These are phyloP conservation scores for Hylaea fasciaria DNA, from an alignment of 2,888 invertebrate species.

Conservation along the genomic window DNA sequence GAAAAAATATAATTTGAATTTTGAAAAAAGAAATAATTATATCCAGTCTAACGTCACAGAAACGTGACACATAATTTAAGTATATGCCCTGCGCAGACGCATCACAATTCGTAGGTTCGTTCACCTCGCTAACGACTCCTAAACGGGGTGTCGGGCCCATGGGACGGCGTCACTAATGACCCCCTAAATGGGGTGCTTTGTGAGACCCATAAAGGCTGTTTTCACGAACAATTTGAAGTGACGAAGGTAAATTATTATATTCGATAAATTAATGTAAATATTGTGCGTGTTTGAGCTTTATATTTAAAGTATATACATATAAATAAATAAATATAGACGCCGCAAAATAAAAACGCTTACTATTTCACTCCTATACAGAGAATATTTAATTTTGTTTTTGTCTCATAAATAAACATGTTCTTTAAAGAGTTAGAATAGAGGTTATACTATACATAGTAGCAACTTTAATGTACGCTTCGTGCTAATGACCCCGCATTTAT, in stretches of 20 bases:
- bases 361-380: too few relatives aligned
- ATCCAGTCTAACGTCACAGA: constrained; percentile 18
- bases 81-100: constrained; percentile 48
- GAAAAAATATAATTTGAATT: background rate
- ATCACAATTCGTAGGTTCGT: constrained; percentile 62
- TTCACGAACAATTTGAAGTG: background rate
- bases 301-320: too few relatives aligned
- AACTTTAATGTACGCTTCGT: constrained; percentile 25
- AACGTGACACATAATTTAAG: constrained; percentile 17
- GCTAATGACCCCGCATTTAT: constrained; percentile 33
- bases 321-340: too few relatives aligned
- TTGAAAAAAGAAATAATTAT: constrained; percentile 1
- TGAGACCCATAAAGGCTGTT: constrained; percentile 9
- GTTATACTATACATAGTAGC: constrained; percentile 4
- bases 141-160: constrained; percentile 55
- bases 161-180: constrained; percentile 10
- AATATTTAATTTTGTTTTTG: background rate
- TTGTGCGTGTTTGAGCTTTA: too few relatives aligned
- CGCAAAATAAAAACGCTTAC: too few relatives aligned
- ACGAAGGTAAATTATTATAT: too few relatives aligned
- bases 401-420: constrained; percentile 9
- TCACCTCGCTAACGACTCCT: constrained; percentile 62
- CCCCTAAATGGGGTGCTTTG: constrained; percentile 61
- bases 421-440: constrained; percentile 9
- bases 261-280: too few relatives aligned